Evolutionary conservation across 1,140 invertebrate genomes (phyloP).

Genomic region (Drosophila pseudoananassae): DNA sequence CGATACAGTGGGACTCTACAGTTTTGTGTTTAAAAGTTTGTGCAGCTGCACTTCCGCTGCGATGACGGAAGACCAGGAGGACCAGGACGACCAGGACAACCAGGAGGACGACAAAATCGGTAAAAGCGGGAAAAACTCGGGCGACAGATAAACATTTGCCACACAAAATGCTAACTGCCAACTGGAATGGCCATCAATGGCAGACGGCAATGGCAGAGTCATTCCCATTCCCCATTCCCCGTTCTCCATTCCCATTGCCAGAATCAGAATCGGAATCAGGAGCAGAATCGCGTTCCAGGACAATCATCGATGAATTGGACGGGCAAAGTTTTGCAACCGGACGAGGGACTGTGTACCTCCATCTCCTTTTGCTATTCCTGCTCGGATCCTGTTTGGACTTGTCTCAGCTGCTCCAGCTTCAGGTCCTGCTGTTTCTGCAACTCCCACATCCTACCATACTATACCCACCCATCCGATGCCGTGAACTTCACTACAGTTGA

Average conservation of each 20-base stretch:
- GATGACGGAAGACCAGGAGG: slow-evolving; percentile 47
- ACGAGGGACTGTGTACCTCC: slow-evolving; percentile 44
- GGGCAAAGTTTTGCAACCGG: slow-evolving; percentile 69
- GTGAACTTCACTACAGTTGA: slow-evolving; percentile 72
- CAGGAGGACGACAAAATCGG: slow-evolving; percentile 23
- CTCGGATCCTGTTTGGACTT: slow-evolving; percentile 25
- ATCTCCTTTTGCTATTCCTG: slow-evolving; percentile 21
- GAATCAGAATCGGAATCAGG: slow-evolving; percentile 10
- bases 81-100: slow-evolving; percentile 18
- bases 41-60: slow-evolving; percentile 74
- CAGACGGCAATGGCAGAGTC: slow-evolving; percentile 40
- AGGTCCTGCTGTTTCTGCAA: slow-evolving; percentile 28
- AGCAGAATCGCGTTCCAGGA: slow-evolving; percentile 42
- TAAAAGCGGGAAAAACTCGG: slow-evolving; percentile 37
- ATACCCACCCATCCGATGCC: background rate
- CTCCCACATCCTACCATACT: no score
- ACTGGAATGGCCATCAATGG: slow-evolving; percentile 55
- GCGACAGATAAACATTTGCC: slow-evolving; percentile 73
- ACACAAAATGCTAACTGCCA: slow-evolving; percentile 47
- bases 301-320: slow-evolving; percentile 80
- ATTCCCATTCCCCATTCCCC: no score
- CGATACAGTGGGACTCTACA: background rate
- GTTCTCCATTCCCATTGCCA: background rate
- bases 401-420: slow-evolving; percentile 40
- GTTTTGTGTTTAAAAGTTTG: slow-evolving; percentile 51